phyloP scores from a whole-genome alignment of 2,888 invertebrate species.

The Dusona sp. region DNA sequence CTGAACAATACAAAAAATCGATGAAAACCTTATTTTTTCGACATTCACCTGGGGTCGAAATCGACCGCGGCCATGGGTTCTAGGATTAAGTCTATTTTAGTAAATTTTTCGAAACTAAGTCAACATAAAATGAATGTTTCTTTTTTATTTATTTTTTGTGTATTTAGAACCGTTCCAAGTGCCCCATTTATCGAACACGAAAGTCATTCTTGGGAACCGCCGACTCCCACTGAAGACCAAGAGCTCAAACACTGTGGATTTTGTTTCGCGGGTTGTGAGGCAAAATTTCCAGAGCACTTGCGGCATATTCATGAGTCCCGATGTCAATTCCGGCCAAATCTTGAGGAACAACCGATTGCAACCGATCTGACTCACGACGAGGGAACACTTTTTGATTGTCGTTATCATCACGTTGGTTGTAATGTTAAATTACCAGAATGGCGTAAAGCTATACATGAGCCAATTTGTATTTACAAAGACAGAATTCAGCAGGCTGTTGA shows the following conservation, averaged over 20 bases:
- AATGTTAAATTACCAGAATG: conserved; percentile 75
- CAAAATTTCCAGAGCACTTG: conserved; percentile 70
- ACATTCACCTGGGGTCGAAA: too few relatives aligned
- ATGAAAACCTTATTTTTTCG: too few relatives aligned
- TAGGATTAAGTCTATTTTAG: too few relatives aligned
- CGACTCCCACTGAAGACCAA: conserved; percentile 70
- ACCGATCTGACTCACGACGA: conserved; percentile 73
- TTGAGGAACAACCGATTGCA: conserved; percentile 76
- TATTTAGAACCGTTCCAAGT: conserved; percentile 66
- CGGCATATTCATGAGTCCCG: conserved; percentile 71
- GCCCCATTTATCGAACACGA: conserved; percentile 78
- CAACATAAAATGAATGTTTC: neutral
- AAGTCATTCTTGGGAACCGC: conserved; percentile 63
- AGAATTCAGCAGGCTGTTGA: conserved; percentile 65
- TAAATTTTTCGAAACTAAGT: too few relatives aligned
- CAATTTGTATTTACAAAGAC: conserved; percentile 77
- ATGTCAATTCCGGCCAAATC: conserved; percentile 79
- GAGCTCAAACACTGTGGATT: conserved; percentile 76
- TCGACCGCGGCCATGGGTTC: too few relatives aligned
- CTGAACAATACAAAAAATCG: too few relatives aligned
- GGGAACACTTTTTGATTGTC: conserved; percentile 74
- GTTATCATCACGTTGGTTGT: conserved; percentile 75
- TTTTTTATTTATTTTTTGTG: neutral
- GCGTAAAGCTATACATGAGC: conserved; percentile 77
- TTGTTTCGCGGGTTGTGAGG: conserved; percentile 77